Base-by-base conservation (phyloP, 2,888 invertebrate genomes). In the Sphaerophoria rueppellii region DNA sequence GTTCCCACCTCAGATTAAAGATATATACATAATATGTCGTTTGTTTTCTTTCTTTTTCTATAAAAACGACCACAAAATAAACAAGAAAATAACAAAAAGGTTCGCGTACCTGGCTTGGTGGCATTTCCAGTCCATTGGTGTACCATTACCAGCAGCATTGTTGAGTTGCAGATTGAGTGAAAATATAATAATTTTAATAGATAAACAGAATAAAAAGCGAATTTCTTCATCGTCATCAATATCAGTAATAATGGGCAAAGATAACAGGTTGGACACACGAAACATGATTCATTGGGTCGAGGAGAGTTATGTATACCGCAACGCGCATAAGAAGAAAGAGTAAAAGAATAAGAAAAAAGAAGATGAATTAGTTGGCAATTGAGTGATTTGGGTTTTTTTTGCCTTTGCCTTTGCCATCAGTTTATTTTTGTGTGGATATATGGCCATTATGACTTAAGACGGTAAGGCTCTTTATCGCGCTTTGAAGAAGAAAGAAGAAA, bases 1-100 rank as follows among this genome's bases (percentile, higher is more conserved):
- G 81, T 82, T 87, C 88, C 87, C 88, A 81, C 87, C 81, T 81
- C 63, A 78, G 77, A 74, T 76, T 48, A 58, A 46, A 58, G 16
- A 40, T 58, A 7, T 11, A 24, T 2, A 24, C 24, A 24, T 24
- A 24, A 24, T 2, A 24, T 24, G 24, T 1, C 2, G 2, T 1
- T 24, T 24, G 24, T 24, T 24, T 1, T 24, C 24, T 24, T 24
- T 24, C 24, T 16, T 16, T 37, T 37, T 40, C 40, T 58, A 34
- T 7, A 32, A 43, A 32, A 61, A 61, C 54, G 46, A 70, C 43
- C 37, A 73, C 37, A 73, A 48, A 14, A 40, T n/a, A n/a, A n/a
- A n/a, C n/a, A n/a, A n/a, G 37, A 24, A 72, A 14, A 57, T 16
- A 46, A 55, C 63, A 63, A 55, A 50, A 78, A 70, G 65, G 40